These are phyloP conservation scores for Myiozetetes cayanensis DNA, from an alignment of 2,113 vertebrate species.

Conservation along the genomic window DNA sequence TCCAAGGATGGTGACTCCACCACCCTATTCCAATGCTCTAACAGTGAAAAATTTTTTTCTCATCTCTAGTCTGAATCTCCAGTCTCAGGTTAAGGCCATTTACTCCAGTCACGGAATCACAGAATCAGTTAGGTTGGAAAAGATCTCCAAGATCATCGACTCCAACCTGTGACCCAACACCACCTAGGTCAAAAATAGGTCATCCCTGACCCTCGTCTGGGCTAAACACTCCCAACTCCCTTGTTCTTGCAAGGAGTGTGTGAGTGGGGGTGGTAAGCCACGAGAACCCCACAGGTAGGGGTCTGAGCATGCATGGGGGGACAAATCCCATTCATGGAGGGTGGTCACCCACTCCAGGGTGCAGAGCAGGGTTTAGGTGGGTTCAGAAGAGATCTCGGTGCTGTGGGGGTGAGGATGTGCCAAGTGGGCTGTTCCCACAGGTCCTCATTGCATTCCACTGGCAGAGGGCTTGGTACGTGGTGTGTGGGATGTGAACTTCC, in stretches of 20 bases:
- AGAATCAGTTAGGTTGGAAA: background rate
- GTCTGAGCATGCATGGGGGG: no score
- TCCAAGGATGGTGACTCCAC: no score
- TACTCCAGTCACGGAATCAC: background rate
- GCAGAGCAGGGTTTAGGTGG: background rate
- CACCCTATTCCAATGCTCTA: background rate
- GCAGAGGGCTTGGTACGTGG: background rate
- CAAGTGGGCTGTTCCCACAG: background rate
- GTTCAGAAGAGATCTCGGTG: background rate
- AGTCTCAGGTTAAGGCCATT: background rate
- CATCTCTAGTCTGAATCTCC: background rate
- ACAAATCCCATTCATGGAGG: background rate
- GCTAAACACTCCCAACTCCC: background rate
- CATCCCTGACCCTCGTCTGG: background rate
- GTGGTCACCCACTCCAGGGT: background rate
- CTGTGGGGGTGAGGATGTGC: background rate
- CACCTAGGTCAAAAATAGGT: background rate
- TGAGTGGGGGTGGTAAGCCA: background rate
- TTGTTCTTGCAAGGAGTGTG: background rate
- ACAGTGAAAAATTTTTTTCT: background rate
- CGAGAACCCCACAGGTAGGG: background rate
- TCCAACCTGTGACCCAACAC: background rate
- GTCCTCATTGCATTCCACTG: background rate
- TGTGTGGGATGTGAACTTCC: background rate
- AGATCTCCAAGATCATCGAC: background rate